Conservation (phyloP, 2,888 invertebrate species). For the Diplazon laetatorius region DNA sequence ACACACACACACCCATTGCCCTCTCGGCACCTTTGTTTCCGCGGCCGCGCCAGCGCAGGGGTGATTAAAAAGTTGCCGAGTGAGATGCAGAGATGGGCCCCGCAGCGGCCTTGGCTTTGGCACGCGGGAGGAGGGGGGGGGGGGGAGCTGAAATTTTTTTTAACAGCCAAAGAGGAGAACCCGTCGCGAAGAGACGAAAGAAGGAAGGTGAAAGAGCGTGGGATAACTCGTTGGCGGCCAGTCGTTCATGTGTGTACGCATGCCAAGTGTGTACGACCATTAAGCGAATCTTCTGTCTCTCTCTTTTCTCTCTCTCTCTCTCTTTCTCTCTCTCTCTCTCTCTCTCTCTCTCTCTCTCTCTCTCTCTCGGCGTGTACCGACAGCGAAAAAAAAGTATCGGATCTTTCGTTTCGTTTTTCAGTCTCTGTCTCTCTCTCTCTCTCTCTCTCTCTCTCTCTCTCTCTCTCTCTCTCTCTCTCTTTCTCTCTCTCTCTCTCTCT, state of each 20-base stretch:
- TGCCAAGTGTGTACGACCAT: constrained; percentile 69
- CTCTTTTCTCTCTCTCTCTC: too few relatives aligned
- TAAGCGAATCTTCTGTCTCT: too few relatives aligned
- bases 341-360: too few relatives aligned
- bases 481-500: constrained; percentile 48
- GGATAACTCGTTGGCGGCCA: constrained; percentile 69
- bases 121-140: constrained; percentile 36
- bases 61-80: constrained; percentile 79
- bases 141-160: constrained; percentile 39
- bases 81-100: constrained; percentile 51
- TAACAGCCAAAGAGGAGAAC: constrained; percentile 30
- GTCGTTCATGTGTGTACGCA: constrained; percentile 55
- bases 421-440: constrained; percentile 57
- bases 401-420: constrained; percentile 68
- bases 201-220: constrained; percentile 67
- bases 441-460: constrained; percentile 12
- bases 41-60: constrained; percentile 51
- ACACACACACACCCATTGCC: too few relatives aligned
- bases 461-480: constrained; percentile 28
- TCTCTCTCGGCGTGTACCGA: constrained; percentile 67
- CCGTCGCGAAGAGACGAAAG: constrained; percentile 40
- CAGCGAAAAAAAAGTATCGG: constrained; percentile 65
- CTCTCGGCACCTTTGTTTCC: constrained; percentile 73
- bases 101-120: too few relatives aligned
- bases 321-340: too few relatives aligned